A percentile compares a stretch with the other conserved stretches of the same genome.
These are phyloP conservation scores for Mythimna albipuncta DNA, from an alignment of 2,888 invertebrate genomes.

Conservation along the genomic window DNA sequence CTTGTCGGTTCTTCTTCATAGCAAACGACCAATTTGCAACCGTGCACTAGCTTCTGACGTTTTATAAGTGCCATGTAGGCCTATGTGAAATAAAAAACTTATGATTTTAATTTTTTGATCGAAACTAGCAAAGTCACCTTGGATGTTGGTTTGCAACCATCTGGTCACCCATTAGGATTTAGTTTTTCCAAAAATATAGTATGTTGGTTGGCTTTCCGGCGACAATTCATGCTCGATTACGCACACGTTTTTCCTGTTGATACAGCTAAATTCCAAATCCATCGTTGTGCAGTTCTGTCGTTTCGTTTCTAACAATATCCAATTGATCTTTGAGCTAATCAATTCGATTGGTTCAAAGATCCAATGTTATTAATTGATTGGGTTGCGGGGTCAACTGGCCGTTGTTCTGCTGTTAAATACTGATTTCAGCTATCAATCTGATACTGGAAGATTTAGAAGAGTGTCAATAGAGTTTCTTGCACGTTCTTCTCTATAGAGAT, in stretches of 20 bases:
- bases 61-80: too few relatives aligned
- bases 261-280: background rate
- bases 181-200: background rate
- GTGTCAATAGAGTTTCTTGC: too few relatives aligned
- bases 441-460: background rate
- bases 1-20: too few relatives aligned
- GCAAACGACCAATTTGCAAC: too few relatives aligned
- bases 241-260: background rate
- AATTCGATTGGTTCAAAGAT: conserved; percentile 35
- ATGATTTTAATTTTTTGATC: too few relatives aligned
- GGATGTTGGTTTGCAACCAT: too few relatives aligned
- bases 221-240: background rate
- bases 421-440: conserved; percentile 18
- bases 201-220: background rate
- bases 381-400: conserved; percentile 35
- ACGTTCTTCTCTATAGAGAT: too few relatives aligned
- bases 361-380: conserved; percentile 36
- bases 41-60: too few relatives aligned
- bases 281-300: background rate
- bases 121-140: too few relatives aligned
- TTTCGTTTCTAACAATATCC: conserved; percentile 9
- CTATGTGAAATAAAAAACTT: too few relatives aligned
- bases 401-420: background rate
- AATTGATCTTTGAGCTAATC: conserved; percentile 44
- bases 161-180: too few relatives aligned